Evolutionary conservation across 1,140 invertebrate genomes (phyloP).

Genomic region (Vanessa atalanta): DNA sequence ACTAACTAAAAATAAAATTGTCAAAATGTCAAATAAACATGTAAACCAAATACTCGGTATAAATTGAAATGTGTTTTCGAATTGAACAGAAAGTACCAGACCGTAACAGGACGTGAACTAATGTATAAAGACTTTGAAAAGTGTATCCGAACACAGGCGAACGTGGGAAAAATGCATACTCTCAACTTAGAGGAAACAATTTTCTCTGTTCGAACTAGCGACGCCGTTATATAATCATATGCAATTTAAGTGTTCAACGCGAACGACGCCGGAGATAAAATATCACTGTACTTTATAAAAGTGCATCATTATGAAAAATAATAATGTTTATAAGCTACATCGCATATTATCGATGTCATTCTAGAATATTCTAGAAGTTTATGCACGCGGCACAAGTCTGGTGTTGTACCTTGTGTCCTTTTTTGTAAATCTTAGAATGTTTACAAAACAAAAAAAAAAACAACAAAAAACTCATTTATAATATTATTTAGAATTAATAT

Average conservation of each 20-base stretch:
- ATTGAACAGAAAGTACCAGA: conserved; percentile 20
- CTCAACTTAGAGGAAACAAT: conserved; percentile 45
- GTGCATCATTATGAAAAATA: conserved; percentile 10
- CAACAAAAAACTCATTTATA: no score
- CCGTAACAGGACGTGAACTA: conserved; percentile 32
- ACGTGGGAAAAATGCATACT: conserved; percentile 43
- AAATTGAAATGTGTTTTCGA: conserved; percentile 12
- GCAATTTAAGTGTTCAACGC: conserved; percentile 33
- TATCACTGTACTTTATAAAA: conserved; percentile 26
- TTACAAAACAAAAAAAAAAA: no score
- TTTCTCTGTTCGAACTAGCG: conserved; percentile 40
- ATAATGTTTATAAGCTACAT: background rate
- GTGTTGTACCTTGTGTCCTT: no score
- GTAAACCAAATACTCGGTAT: background rate
- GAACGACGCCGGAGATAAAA: conserved; percentile 26
- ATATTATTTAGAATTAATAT: no score
- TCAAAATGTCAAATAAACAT: background rate
- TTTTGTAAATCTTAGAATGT: no score
- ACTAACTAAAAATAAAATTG: background rate
- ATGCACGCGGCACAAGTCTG: no score
- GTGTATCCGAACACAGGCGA: conserved; percentile 38
- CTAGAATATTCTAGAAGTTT: no score
- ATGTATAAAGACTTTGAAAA: conserved; percentile 41
- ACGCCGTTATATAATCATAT: conserved; percentile 40
- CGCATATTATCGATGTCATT: background rate